Evolutionary conservation across 2,797 vertebrate species (phyloP).

Genomic region (Ctenosaura bakeri): DNA sequence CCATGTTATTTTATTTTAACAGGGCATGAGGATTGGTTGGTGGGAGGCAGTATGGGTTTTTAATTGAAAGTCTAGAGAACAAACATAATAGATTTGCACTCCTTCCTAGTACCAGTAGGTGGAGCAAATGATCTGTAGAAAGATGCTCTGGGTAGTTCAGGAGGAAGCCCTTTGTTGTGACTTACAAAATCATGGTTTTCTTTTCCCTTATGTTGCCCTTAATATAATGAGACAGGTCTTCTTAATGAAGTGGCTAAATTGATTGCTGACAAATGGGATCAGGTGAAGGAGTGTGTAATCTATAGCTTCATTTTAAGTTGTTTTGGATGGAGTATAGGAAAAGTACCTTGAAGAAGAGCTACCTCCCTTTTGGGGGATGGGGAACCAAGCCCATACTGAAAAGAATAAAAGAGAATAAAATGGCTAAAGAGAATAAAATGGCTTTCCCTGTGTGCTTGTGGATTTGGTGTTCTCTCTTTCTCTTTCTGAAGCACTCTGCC

Average conservation of each 20-base stretch:
- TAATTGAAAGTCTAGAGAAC: background rate
- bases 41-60: background rate
- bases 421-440: slow-evolving; percentile 22
- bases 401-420: slow-evolving; percentile 20
- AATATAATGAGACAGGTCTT: slow-evolving; percentile 58
- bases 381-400: background rate
- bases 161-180: slow-evolving; percentile 45
- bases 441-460: background rate
- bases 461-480: background rate
- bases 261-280: slow-evolving; percentile 69
- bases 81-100: slow-evolving; percentile 33
- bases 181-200: slow-evolving; percentile 17
- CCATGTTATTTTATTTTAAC: background rate
- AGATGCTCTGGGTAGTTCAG: slow-evolving; percentile 21
- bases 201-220: slow-evolving; percentile 21
- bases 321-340: slow-evolving; percentile 57
- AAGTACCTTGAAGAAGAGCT: slow-evolving; percentile 45
- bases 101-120: slow-evolving; percentile 66
- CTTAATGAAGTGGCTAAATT: slow-evolving; percentile 64
- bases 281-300: slow-evolving; percentile 46
- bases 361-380: slow-evolving; percentile 5
- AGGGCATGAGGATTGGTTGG: background rate
- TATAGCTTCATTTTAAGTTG: slow-evolving; percentile 62
- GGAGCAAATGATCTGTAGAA: slow-evolving; percentile 65
- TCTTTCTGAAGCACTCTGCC: background rate